phyloP scores from a whole-genome alignment of 2,113 vertebrate species.

The Panthera tigris region DNA sequence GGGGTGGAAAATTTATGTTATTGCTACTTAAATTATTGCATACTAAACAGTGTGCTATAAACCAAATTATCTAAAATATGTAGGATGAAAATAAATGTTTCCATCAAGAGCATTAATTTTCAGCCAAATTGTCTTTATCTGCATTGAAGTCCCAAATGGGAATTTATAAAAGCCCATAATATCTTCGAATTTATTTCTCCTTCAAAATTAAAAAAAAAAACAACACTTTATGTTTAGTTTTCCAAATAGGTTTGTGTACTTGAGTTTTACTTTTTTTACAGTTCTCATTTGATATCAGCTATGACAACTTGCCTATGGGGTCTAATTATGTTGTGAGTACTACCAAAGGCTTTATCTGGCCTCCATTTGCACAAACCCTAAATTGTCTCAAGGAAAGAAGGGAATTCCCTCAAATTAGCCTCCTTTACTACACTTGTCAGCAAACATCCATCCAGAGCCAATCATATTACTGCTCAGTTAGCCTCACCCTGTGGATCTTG shows the following conservation, averaged over 20 bases:
- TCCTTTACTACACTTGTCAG: slow-evolving; percentile 59
- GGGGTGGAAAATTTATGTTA: not conserved
- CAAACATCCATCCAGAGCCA: slow-evolving; percentile 69
- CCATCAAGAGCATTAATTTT: not conserved
- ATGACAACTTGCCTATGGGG: slow-evolving; percentile 68
- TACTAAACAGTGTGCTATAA: not conserved
- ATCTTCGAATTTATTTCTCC: not conserved
- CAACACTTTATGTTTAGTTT: not conserved
- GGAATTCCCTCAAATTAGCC: slow-evolving; percentile 64
- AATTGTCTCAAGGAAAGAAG: slow-evolving; percentile 68
- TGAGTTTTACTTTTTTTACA: slow-evolving; percentile 63
- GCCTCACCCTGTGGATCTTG: slow-evolving; percentile 72
- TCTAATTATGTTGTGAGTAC: slow-evolving; percentile 47
- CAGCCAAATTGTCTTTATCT: not conserved
- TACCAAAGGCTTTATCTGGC: slow-evolving; percentile 60
- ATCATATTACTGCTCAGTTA: slow-evolving; percentile 71
- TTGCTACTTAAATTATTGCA: not conserved
- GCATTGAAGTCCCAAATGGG: not conserved
- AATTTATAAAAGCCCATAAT: slow-evolving; percentile 8
- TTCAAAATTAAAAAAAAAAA: not conserved
- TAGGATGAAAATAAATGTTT: not conserved
- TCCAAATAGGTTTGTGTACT: slow-evolving; percentile 66
- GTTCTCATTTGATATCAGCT: not conserved
- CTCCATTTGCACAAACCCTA: slow-evolving; percentile 47
- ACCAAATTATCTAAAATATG: not conserved